phyloP scores from a whole-genome alignment of 2,113 vertebrate genomes.

The Crotalus tigris region DNA sequence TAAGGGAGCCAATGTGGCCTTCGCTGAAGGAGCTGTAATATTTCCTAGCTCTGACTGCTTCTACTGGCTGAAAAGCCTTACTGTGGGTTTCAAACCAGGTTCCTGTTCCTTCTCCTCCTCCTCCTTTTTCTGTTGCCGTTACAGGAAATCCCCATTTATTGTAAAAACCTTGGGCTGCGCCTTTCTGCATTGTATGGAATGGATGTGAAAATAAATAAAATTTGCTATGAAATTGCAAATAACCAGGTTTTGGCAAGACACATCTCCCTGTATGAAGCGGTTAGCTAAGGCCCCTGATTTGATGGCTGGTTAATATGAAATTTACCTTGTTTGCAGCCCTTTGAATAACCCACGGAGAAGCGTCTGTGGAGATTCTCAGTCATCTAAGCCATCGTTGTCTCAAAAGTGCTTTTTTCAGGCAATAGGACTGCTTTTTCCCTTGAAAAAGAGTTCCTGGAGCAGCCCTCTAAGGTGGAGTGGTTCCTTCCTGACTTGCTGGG shows the following conservation, averaged over 20 bases:
- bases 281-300: neutral
- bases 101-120: neutral
- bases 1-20: neutral
- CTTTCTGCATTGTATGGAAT: too few species aligned
- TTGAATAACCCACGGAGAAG: too few species aligned
- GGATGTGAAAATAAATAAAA: neutral
- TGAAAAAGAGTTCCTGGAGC: too few species aligned
- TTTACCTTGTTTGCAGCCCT: too few species aligned
- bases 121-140: neutral
- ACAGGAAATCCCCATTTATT: neutral
- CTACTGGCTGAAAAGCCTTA: neutral
- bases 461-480: neutral
- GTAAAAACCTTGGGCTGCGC: neutral
- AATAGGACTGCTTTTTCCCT: too few species aligned
- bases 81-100: neutral
- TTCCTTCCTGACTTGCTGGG: neutral
- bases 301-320: too few species aligned
- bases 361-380: too few species aligned
- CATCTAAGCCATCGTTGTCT: too few species aligned
- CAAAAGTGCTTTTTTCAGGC: neutral
- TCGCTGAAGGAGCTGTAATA: too few species aligned
- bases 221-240: neutral
- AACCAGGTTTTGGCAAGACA: neutral
- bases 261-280: neutral
- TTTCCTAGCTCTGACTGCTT: neutral